Conservation (phyloP, 2,888 invertebrate genomes). For the Cyclophora albipunctata region DNA sequence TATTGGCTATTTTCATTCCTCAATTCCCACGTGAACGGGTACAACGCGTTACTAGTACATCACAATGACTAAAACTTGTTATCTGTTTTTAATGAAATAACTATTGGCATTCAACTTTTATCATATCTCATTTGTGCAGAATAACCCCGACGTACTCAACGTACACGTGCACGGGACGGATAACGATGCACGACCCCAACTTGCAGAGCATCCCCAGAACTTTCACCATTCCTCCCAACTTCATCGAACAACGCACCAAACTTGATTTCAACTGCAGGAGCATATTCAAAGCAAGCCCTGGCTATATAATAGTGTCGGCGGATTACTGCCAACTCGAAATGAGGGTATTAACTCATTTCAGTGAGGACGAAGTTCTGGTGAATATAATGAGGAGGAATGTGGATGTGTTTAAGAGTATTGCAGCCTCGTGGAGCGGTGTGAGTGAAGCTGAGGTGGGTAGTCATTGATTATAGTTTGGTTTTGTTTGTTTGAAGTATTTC, state of each 20-base stretch:
- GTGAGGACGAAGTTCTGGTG: conserved; percentile 82
- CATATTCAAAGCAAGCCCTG: conserved; percentile 78
- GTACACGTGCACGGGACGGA: conserved; percentile 85
- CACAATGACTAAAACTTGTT: too few species aligned
- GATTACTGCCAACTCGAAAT: conserved; percentile 98
- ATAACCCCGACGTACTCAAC: conserved; percentile 81
- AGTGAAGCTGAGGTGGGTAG: conserved; percentile 73
- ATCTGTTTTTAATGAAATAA: too few species aligned
- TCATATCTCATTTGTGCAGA: conserved; percentile 37
- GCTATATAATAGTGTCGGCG: conserved; percentile 85
- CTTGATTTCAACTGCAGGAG: conserved; percentile 79
- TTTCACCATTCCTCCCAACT: conserved; percentile 76
- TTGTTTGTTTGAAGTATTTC: too few species aligned
- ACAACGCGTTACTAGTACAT: too few species aligned
- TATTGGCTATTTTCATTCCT: too few species aligned
- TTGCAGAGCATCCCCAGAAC: conserved; percentile 93
- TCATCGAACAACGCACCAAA: conserved; percentile 22
- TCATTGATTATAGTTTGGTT: neutral
- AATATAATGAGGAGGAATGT: conserved; percentile 78
- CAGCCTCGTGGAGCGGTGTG: conserved; percentile 87
- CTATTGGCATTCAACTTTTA: too few species aligned
- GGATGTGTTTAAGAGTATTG: conserved; percentile 91
- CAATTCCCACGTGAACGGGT: too few species aligned
- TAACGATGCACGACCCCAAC: conserved; percentile 95
- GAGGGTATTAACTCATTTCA: conserved; percentile 93